phyloP scores from a whole-genome alignment of 1,140 invertebrate species.

The Formica exsecta region DNA sequence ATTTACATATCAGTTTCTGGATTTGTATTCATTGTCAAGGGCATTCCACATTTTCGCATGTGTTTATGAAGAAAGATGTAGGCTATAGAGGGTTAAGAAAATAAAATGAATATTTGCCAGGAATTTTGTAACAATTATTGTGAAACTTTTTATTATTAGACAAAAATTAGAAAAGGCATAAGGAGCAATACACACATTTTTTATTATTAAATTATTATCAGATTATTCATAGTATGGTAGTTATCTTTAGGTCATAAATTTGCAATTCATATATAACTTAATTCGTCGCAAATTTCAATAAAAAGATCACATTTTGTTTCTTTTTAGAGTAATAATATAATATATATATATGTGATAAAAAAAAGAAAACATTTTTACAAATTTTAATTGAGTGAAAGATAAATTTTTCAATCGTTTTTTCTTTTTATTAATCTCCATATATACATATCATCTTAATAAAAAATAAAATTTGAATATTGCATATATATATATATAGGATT shows the following conservation, averaged over 20 bases:
- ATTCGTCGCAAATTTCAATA: background rate
- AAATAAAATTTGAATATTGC: too few relatives aligned
- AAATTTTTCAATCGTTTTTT: background rate
- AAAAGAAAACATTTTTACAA: background rate
- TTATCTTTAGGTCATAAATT: background rate
- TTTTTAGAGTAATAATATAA: background rate
- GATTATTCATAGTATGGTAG: background rate
- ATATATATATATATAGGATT: background rate
- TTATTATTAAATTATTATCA: background rate
- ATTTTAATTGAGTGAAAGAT: background rate
- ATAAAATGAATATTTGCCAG: conserved; percentile 42
- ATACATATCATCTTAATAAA: too few relatives aligned
- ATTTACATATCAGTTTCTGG: conserved; percentile 32
- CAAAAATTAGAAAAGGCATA: too few relatives aligned
- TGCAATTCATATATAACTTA: conserved; percentile 19
- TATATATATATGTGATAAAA: background rate
- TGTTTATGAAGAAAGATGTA: conserved; percentile 42
- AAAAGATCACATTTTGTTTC: conserved; percentile 13
- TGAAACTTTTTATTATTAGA: background rate
- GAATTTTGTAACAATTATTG: conserved; percentile 25
- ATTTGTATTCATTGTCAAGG: conserved; percentile 12
- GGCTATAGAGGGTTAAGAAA: conserved; percentile 59
- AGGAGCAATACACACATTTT: background rate
- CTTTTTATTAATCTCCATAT: background rate
- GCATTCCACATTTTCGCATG: conserved; percentile 36